These are phyloP conservation scores for Arvicanthis niloticus DNA, from an alignment of 2,113 vertebrate genomes.

Conservation along the genomic window DNA sequence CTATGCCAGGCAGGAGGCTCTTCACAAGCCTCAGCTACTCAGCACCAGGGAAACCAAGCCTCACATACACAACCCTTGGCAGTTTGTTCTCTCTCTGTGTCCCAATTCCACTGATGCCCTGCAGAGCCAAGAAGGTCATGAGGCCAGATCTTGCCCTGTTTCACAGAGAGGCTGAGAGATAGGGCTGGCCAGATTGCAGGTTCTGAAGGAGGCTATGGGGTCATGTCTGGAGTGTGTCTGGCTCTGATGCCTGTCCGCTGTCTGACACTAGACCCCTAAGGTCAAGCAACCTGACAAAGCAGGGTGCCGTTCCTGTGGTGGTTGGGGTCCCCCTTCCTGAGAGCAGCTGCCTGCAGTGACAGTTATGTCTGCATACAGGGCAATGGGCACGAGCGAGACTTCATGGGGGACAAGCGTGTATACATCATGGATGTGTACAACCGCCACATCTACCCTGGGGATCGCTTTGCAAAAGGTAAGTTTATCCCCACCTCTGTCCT, in stretches of 20 bases:
- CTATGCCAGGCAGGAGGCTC: neutral
- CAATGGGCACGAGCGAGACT: conserved; percentile 97
- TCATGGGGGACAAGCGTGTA: conserved; percentile 94
- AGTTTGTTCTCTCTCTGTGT: neutral
- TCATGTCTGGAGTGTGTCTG: neutral
- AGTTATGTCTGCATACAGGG: conserved; percentile 87
- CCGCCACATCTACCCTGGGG: conserved; percentile 95
- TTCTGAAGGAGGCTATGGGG: neutral
- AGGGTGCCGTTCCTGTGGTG: neutral
- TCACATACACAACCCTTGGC: no score
- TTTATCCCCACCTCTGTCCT: conserved; percentile 1
- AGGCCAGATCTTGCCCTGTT: neutral
- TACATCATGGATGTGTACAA: conserved; percentile 99
- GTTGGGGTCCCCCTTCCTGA: neutral
- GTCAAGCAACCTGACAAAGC: neutral
- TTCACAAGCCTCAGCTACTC: neutral
- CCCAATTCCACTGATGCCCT: neutral
- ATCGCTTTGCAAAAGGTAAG: conserved; percentile 95
- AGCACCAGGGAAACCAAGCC: neutral
- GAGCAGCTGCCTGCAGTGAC: neutral
- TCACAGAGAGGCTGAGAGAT: neutral
- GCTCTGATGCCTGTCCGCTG: neutral
- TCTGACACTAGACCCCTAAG: neutral
- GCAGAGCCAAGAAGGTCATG: no score
- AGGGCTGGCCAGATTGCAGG: neutral